Evolutionary conservation across 2,888 invertebrate genomes (phyloP).

Genomic region (Trypoxylon attenuatum): DNA sequence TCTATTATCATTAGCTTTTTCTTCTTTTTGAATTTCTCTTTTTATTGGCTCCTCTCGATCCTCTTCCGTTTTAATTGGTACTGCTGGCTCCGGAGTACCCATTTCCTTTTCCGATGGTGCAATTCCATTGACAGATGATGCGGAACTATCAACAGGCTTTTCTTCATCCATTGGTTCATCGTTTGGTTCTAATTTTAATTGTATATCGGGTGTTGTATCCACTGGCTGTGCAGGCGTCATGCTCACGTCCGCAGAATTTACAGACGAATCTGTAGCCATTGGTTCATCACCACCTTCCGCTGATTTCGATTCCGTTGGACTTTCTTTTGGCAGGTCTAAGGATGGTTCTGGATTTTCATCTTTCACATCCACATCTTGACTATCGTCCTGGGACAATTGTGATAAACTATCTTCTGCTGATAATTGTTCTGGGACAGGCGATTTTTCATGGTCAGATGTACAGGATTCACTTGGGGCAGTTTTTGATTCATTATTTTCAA

Average conservation of each 20-base stretch:
- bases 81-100: conserved; percentile 44
- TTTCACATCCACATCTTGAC: conserved; percentile 31
- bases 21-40: conserved; percentile 53
- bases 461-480: conserved; percentile 19
- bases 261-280: conserved; percentile 47
- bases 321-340: conserved; percentile 41
- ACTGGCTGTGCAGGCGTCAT: conserved; percentile 49
- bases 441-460: conserved; percentile 39
- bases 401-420: conserved; percentile 37
- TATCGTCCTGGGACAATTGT: conserved; percentile 46
- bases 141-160: conserved; percentile 34
- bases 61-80: conserved; percentile 49
- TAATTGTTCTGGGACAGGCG: conserved; percentile 26
- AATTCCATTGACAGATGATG: conserved; percentile 57
- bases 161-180: conserved; percentile 51
- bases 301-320: conserved; percentile 30
- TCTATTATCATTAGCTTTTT: conserved; percentile 71
- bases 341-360: conserved; percentile 32
- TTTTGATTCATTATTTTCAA: conserved; percentile 25
- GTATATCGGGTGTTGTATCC: conserved; percentile 48
- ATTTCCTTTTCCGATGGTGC: conserved; percentile 54
- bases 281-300: conserved; percentile 47
- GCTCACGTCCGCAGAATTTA: conserved; percentile 27
- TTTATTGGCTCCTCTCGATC: conserved; percentile 56
- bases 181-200: conserved; percentile 45